phyloP scores from a whole-genome alignment of 2,113 vertebrate species.

The Paraplagusia blochii region DNA sequence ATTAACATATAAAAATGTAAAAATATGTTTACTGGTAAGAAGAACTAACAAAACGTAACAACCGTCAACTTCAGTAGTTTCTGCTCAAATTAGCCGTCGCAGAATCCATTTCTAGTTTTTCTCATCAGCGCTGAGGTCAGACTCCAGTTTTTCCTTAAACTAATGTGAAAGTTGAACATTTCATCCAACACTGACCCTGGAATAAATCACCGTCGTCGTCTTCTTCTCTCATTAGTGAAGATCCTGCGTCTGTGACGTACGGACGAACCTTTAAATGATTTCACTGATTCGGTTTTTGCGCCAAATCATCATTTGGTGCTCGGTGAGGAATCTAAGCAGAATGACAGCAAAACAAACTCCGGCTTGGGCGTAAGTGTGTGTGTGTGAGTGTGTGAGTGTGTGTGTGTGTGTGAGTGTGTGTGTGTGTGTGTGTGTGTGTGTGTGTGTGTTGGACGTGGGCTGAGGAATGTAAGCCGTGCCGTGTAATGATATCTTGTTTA shows the following conservation, averaged over 20 bases:
- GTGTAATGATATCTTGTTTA: slow-evolving; percentile 40
- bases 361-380: slow-evolving; percentile 25
- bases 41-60: neutral
- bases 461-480: slow-evolving; percentile 17
- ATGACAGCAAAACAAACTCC: slow-evolving; percentile 24
- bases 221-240: slow-evolving; percentile 46
- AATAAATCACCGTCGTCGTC: slow-evolving; percentile 45
- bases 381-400: slow-evolving; percentile 32
- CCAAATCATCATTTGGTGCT: slow-evolving; percentile 13
- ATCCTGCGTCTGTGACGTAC: slow-evolving; percentile 44
- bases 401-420: slow-evolving; percentile 22
- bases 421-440: slow-evolving; percentile 32
- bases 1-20: too few relatives aligned
- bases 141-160: slow-evolving; percentile 27
- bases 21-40: neutral
- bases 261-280: slow-evolving; percentile 24
- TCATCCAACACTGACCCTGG: slow-evolving; percentile 19
- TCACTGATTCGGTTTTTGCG: slow-evolving; percentile 40
- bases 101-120: slow-evolving; percentile 14
- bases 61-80: neutral
- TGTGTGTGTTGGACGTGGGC: slow-evolving; percentile 23
- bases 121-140: neutral
- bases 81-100: neutral
- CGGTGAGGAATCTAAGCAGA: neutral
- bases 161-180: slow-evolving; percentile 36